Conservation (phyloP, 2,113 vertebrate genomes). For the Ivindomyrus marchei region DNA sequence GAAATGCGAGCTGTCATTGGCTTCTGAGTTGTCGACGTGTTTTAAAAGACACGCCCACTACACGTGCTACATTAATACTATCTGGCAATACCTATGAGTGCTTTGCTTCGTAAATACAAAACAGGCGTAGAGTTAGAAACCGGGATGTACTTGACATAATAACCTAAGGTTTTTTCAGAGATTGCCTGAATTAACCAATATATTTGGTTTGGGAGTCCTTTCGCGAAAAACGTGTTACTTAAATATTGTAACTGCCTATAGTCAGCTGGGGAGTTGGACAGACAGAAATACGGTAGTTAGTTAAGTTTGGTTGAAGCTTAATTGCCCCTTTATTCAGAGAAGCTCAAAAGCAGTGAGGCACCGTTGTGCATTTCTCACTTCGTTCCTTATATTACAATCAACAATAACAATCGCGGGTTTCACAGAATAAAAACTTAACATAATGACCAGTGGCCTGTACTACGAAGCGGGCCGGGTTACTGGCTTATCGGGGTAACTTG, state of each 20-base stretch:
- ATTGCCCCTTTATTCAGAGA: not conserved
- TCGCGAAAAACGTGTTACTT: not conserved
- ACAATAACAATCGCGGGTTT: not conserved
- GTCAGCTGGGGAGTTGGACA: not conserved
- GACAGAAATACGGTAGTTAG: not conserved
- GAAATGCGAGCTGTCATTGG: not conserved
- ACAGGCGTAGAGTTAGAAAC: not conserved
- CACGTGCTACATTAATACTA: conserved; percentile 14
- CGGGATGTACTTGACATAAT: not conserved
- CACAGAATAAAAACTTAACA: not conserved
- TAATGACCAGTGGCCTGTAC: not conserved
- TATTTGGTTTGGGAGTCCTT: not conserved
- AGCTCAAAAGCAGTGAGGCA: not conserved
- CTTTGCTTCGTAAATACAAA: not conserved
- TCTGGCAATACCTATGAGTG: not conserved
- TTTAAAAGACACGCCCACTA: conserved; percentile 11
- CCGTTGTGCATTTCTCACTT: not conserved
- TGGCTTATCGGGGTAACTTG: no score
- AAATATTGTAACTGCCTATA: not conserved
- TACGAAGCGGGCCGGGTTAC: no score
- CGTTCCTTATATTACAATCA: not conserved
- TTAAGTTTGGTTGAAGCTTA: not conserved
- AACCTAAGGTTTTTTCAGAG: not conserved
- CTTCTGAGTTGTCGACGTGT: not conserved
- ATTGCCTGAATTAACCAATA: not conserved